phyloP scores from a whole-genome alignment of 2,113 vertebrate genomes.

The Micronycteris hirsuta region DNA sequence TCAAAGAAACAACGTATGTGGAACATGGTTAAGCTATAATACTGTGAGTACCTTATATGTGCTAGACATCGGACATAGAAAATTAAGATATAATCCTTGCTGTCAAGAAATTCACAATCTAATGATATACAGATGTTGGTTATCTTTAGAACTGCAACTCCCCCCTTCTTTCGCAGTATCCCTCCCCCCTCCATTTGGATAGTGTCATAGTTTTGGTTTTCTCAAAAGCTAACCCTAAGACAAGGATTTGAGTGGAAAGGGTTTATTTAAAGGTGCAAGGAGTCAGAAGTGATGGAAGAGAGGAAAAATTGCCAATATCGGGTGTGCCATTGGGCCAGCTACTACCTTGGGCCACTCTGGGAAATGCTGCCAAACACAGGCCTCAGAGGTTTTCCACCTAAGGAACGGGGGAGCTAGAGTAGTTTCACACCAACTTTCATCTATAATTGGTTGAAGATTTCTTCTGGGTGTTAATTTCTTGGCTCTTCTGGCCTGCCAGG shows the following conservation, averaged over 20 bases:
- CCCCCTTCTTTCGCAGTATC: neutral
- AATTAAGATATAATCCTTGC: neutral
- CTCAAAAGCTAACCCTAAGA: neutral
- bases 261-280: neutral
- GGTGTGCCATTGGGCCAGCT: neutral
- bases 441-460: neutral
- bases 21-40: neutral
- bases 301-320: neutral
- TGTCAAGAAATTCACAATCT: neutral
- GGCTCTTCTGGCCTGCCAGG: neutral
- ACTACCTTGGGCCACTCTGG: neutral
- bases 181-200: neutral
- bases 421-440: neutral
- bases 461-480: neutral
- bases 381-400: neutral
- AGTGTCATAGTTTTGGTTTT: neutral
- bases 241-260: neutral
- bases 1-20: neutral
- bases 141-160: neutral
- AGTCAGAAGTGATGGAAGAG: neutral
- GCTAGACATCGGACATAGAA: neutral
- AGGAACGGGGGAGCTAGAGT: rapidly evolving
- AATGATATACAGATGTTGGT: neutral
- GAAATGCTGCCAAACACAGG: neutral
- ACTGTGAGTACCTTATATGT: neutral